Percentiles rank a stretch among this genome's conserved stretches.
Evolutionary conservation across 2,113 vertebrate genomes (phyloP).

Genomic region (Meriones unguiculatus): DNA sequence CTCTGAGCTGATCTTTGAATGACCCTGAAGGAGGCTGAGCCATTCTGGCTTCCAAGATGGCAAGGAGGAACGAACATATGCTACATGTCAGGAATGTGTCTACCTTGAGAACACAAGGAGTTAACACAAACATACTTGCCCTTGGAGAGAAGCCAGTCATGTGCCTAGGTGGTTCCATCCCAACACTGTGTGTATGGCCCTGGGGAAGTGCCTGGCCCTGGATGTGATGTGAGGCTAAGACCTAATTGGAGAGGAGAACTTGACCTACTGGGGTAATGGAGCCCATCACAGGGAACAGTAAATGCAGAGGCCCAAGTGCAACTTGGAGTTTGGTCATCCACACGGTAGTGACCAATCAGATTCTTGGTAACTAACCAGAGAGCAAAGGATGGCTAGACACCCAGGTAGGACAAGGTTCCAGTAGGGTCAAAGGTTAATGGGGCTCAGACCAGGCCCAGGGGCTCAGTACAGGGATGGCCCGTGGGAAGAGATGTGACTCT

Average conservation of each 20-base stretch:
- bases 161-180: rapidly evolving
- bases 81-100: neutral
- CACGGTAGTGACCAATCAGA: neutral
- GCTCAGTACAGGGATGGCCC: rapidly evolving
- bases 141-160: neutral
- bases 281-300: neutral
- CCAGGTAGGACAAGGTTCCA: too few relatives aligned
- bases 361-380: neutral
- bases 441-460: neutral
- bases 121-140: neutral
- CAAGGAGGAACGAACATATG: neutral
- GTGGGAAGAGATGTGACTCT: too few relatives aligned
- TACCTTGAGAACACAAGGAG: neutral
- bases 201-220: neutral
- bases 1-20: neutral
- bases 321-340: too few relatives aligned
- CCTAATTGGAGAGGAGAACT: neutral
- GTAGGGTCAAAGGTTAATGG: neutral
- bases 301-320: too few relatives aligned
- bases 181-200: rapidly evolving
- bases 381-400: neutral
- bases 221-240: neutral
- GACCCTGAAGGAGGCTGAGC: neutral
- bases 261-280: neutral
- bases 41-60: neutral